phyloP scores from a whole-genome alignment of 92 coral and sea anemone species.

The Anthopleura xanthogrammica region DNA sequence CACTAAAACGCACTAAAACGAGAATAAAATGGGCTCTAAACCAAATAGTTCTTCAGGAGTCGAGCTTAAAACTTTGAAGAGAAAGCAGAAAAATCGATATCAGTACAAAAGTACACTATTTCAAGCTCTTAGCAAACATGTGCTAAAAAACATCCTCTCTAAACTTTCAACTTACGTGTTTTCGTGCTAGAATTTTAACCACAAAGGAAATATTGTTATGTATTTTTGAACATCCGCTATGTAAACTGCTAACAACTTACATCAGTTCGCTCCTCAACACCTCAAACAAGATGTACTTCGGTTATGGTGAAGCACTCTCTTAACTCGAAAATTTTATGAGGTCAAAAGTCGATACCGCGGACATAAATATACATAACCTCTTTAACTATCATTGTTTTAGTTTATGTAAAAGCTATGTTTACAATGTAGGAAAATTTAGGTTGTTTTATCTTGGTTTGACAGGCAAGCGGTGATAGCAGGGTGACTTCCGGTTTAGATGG shows the following conservation, averaged over 20 bases:
- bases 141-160: not conserved
- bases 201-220: not conserved
- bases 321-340: not conserved
- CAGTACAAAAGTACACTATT: too few species aligned
- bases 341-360: not conserved
- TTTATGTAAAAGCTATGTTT: conserved; percentile 1
- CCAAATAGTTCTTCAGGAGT: too few species aligned
- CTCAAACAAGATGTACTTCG: not conserved
- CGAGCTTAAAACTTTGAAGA: too few species aligned
- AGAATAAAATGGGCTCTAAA: too few species aligned
- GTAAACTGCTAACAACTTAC: not conserved
- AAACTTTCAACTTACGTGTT: not conserved
- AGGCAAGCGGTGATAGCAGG: not conserved
- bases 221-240: not conserved
- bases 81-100: too few species aligned
- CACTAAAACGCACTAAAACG: too few species aligned
- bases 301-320: not conserved
- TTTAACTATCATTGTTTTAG: not conserved
- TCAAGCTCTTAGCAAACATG: not conserved
- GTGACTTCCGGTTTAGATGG: not conserved
- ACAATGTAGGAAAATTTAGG: not conserved
- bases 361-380: not conserved
- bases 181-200: not conserved
- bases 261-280: not conserved
- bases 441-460: not conserved